These are phyloP conservation scores for Seira musarum DNA, from an alignment of 2,888 invertebrate species.

Conservation along the genomic window DNA sequence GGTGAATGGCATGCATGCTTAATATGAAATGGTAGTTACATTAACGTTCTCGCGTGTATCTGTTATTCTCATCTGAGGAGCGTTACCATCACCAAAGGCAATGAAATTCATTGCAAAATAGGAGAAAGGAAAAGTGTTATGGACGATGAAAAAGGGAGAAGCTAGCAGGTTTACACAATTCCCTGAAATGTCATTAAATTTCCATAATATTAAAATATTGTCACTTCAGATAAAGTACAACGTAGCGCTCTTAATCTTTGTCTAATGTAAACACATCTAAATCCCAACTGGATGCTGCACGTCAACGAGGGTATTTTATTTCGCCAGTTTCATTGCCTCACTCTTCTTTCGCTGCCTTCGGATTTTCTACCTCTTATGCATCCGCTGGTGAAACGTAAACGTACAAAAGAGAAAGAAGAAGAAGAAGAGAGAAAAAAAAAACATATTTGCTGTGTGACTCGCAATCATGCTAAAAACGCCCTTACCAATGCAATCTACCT, in stretches of 20 bases:
- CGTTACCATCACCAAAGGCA: conserved; percentile 32
- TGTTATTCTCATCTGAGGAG: neutral
- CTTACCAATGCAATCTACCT: too few relatives aligned
- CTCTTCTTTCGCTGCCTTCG: neutral
- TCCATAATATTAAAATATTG: conserved; percentile 67
- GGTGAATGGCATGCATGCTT: conserved; percentile 10
- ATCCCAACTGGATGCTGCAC: conserved; percentile 58
- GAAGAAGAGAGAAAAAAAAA: too few relatives aligned
- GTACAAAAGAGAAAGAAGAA: too few relatives aligned
- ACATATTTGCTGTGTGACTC: too few relatives aligned
- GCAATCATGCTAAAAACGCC: too few relatives aligned
- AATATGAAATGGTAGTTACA: too few relatives aligned
- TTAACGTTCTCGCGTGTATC: too few relatives aligned
- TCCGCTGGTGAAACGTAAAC: too few relatives aligned
- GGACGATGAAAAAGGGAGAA: neutral
- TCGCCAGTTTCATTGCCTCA: conserved; percentile 51
- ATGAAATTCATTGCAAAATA: conserved; percentile 32
- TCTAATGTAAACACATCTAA: conserved; percentile 60
- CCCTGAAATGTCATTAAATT: conserved; percentile 67
- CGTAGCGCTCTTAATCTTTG: conserved; percentile 60
- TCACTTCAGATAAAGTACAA: conserved; percentile 62
- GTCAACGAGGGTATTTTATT: conserved; percentile 61
- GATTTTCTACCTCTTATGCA: too few relatives aligned
- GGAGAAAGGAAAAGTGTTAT: too few relatives aligned
- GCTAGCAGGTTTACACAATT: conserved; percentile 56